Base-by-base conservation (phyloP, 2,888 invertebrate genomes). In the Octodonta nipae region DNA sequence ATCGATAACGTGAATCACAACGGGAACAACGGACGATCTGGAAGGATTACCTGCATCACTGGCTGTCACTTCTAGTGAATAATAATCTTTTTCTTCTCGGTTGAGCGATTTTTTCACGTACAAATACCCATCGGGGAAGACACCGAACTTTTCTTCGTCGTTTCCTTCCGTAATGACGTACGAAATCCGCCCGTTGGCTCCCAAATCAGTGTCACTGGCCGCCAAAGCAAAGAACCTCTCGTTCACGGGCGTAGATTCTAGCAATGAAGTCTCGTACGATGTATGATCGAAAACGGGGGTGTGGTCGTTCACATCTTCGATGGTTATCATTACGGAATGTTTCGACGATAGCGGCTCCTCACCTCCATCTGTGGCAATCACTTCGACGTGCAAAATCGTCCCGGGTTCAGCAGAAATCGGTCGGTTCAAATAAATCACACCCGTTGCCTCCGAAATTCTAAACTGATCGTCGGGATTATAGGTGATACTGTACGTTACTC, bases 271-370 rank as follows among this genome's bases (percentile, higher is more conserved):
- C 66, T 93, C 92, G 60, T 92, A 93, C 10, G 83, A 85, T 1
- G 83, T 82, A 47, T 87, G 80, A 56, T 86, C 84, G 60, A 95
- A 95, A 2, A 87, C 81, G 6, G 93, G 93, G 1, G 91, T 91
- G 54, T 93, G 91, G 61, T 93, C 89, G 60, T 95, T 95, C 2
- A 92, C 87, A 58, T 93, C 92, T 47, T 78, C 77, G 37, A 91
- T 71, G 13, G 72, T 71, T 25, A 84, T 71, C 15, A 73, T 67
- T 26, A 88, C 71, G 5, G 72, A 68, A 47, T 85, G 78, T 48
- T 78, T 81, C 0, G 85, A 78, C 11, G 79, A 75, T 29, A 88
- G 64, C 5, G 80, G 65, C 5, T 78, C 80, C 36, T 66, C 70
- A 4, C 88, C 89, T 32, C 80, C 78, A 61, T 91, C 91, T n/a